A percentile compares a stretch with the other conserved stretches of the same genome.
phyloP scores from a whole-genome alignment of 2,888 invertebrate species.

The Orchestes rusci region DNA sequence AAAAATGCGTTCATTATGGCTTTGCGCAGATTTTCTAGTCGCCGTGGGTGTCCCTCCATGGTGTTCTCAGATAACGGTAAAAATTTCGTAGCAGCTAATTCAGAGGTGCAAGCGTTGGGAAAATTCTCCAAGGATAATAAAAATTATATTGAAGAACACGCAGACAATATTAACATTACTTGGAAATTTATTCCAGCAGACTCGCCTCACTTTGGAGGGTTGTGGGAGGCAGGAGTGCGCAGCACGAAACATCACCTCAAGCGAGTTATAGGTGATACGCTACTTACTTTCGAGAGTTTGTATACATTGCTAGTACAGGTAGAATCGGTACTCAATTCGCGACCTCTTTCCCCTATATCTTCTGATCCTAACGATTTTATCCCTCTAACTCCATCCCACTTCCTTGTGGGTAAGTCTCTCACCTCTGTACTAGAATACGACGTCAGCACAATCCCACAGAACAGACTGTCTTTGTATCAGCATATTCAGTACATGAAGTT shows the following conservation, averaged over 20 bases:
- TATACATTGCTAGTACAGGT: constrained; percentile 15
- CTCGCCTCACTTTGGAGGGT: constrained; percentile 14
- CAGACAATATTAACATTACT: too few relatives aligned
- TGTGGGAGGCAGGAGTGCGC: constrained; percentile 14
- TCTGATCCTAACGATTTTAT: constrained; percentile 12
- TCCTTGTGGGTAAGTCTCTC: constrained; percentile 12
- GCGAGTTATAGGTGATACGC: constrained; percentile 10
- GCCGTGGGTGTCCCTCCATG: constrained; percentile 20
- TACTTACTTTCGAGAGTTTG: constrained; percentile 15
- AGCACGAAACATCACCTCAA: constrained; percentile 27
- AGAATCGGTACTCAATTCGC: constrained; percentile 17
- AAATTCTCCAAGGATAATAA: constrained; percentile 26
- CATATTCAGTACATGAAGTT: constrained; percentile 1
- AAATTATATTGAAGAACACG: constrained; percentile 16
- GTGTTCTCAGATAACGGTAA: constrained; percentile 27
- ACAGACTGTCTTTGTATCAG: constrained; percentile 5
- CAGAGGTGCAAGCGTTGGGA: constrained; percentile 17
- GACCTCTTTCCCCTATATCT: constrained; percentile 14
- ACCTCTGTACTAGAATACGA: constrained; percentile 7
- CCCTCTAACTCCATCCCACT: constrained; percentile 20
- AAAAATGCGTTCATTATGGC: constrained; percentile 24
- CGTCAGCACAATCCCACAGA: constrained; percentile 1
- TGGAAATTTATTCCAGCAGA: constrained; percentile 18
- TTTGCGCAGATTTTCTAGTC: constrained; percentile 22
- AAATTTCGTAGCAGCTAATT: constrained; percentile 26